Evolutionary conservation across 2,888 invertebrate species (phyloP).

Genomic region (Agriopis aurantiaria): DNA sequence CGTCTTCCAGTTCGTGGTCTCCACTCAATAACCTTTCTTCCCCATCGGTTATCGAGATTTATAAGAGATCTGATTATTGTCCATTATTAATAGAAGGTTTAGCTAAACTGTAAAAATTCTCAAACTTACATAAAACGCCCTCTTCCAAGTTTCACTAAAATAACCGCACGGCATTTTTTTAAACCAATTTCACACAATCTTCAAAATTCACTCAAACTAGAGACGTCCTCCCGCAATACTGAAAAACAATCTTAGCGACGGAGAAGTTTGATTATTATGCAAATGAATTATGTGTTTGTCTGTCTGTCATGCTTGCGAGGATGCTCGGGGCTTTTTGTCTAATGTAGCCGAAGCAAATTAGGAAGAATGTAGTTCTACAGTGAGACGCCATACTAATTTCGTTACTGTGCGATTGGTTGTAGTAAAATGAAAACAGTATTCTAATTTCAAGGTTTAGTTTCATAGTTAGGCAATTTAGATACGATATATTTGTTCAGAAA

Average conservation of each 20-base stretch:
- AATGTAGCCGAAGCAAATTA: constrained; percentile 57
- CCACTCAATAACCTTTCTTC: too few relatives aligned
- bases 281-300: constrained; percentile 74
- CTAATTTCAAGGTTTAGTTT: constrained; percentile 27
- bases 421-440: constrained; percentile 13
- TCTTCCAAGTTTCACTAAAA: constrained; percentile 71
- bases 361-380: constrained; percentile 33
- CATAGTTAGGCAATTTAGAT: neutral
- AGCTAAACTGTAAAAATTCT: neutral
- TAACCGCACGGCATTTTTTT: constrained; percentile 80
- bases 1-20: too few relatives aligned
- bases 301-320: constrained; percentile 67
- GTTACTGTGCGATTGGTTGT: neutral
- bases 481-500: neutral
- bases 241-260: constrained; percentile 53
- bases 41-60: neutral
- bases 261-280: constrained; percentile 70
- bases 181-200: constrained; percentile 37
- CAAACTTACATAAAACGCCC: constrained; percentile 71
- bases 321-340: constrained; percentile 63
- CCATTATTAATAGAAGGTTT: neutral
- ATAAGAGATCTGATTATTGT: neutral
- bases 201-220: constrained; percentile 35
- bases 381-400: constrained; percentile 19
- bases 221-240: constrained; percentile 48